Evolutionary conservation across 2,113 vertebrate species (phyloP), one percentile per base, ranked within the genome.

Genomic region (Prietella phreatophila): DNA sequence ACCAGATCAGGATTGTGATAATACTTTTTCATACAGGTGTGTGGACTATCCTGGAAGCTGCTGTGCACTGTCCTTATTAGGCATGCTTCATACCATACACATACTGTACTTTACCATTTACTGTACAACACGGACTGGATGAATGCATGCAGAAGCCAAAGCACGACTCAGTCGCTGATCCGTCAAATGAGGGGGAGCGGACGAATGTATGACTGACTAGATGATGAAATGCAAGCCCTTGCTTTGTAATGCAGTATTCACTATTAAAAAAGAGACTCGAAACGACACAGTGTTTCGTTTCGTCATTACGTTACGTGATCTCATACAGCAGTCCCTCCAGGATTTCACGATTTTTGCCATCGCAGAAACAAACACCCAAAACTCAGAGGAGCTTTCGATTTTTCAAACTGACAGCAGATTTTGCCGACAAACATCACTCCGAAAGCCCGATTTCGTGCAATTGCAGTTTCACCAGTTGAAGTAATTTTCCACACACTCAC

Each of bases 241-340:
- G 60, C 87, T 85, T 88, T 89, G 82, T 87, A 87, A 90, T 86
- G 86, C 82, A 85, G 85, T 89, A 91, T 75, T 88, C 85, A 61
- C 76, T 80, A 89, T 91, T 90, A 91, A 91, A 91, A 47, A 88
- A 2, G 19, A 88, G 30, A n/a, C 75, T 56, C 50, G n/a, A 67
- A 86, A 84, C n/a, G n/a, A 88, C 56, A 22, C 47, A 27, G 10
- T 47, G 42, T 50, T 76, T 3, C 1, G 22, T 50, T 50, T 14
- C 22, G 3, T 75, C 20, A 36, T 25, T 56, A 55, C 53, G 3
- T 60, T 60, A 22, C 20, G 60, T 22, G 27, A 65, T 65, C 61
- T 65, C 14, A 33, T 69, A 33, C 15, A 63, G 1, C 10, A 61
- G 65, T 50, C 47, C 47, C 47, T 50, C 47, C 47, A 50, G 47